phyloP scores from a whole-genome alignment of 2,888 invertebrate species.

The Listrodromus nycthemerus region DNA sequence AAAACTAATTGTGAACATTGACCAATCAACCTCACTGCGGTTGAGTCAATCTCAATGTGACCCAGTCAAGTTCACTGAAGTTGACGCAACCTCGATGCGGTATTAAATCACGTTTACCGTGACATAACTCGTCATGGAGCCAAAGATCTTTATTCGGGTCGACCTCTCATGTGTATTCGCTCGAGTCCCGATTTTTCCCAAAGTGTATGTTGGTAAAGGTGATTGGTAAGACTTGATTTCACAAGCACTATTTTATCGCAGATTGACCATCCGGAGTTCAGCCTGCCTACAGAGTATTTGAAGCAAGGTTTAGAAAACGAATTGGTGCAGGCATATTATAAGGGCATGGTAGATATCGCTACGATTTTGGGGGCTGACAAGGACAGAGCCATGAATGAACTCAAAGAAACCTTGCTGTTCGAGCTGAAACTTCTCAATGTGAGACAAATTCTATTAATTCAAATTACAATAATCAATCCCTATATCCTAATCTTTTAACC shows the following conservation, averaged over 20 bases:
- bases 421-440: conserved; percentile 97
- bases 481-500: conserved; percentile 79
- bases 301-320: conserved; percentile 93
- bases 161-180: no score
- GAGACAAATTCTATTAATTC: conserved; percentile 82
- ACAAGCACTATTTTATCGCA: conserved; percentile 82
- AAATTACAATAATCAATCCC: conserved; percentile 52
- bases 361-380: conserved; percentile 93
- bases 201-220: no score
- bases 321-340: conserved; percentile 93
- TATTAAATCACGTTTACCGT: no score
- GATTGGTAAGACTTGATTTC: not conserved
- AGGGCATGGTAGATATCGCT: conserved; percentile 95
- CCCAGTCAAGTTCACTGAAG: no score
- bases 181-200: no score
- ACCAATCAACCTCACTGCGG: no score
- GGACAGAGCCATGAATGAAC: conserved; percentile 88
- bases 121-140: no score
- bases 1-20: no score
- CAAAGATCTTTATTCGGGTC: no score
- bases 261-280: conserved; percentile 95
- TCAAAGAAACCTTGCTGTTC: conserved; percentile 93
- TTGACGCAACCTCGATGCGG: no score
- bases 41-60: no score
- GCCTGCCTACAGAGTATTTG: conserved; percentile 93